Evolutionary conservation across 1,140 invertebrate species (phyloP), one percentile per base, ranked within the genome.

Genomic region (Penaeus chinensis): DNA sequence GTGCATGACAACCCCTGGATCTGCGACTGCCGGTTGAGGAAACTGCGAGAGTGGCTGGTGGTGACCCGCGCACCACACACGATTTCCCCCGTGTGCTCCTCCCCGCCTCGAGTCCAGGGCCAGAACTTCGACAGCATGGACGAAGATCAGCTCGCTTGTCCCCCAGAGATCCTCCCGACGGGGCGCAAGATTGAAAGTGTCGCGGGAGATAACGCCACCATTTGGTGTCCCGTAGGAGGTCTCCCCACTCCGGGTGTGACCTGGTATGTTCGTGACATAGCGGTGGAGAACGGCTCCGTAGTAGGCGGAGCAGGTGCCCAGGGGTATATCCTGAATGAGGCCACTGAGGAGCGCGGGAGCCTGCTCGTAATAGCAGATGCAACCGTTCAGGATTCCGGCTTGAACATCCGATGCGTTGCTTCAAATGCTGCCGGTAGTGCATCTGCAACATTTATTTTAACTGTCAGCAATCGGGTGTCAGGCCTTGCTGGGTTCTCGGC

Each of bases 1-100:
- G 92, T 98, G 42, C 95, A 98, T 91, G 95, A 95, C 91, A 98
- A 98, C 93, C 95, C 96, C 74, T 98, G 97, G 97, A 93, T 94
- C 74, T 98, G 97, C 92, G 96, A 98, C 91, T 98, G 97, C 91
- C 94, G 95, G 82, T 92, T 98, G 74, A 92, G 95, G 66, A 94
- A 96, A 89, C 92, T 98, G 90, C 94, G 96, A 88, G 92, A 93
- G 37, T 98, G 97, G 97, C 93, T 98, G 84, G 92, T 94, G 54
- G 94, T 95, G 90, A 95, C 95, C 90, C 95, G 95, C 91, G 94
- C 95, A 66, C 95, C 96, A 0, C 94, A 95, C 83, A 92, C 94
- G 1, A 90, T 91, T 80, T 95, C 96, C 89, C 96, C 97, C 2
- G 94, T 95, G 89, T 98, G 97, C 92, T 93, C 94, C 42, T 92